phyloP scores from a whole-genome alignment of 1,140 invertebrate genomes.

The Procambarus virginalis region DNA sequence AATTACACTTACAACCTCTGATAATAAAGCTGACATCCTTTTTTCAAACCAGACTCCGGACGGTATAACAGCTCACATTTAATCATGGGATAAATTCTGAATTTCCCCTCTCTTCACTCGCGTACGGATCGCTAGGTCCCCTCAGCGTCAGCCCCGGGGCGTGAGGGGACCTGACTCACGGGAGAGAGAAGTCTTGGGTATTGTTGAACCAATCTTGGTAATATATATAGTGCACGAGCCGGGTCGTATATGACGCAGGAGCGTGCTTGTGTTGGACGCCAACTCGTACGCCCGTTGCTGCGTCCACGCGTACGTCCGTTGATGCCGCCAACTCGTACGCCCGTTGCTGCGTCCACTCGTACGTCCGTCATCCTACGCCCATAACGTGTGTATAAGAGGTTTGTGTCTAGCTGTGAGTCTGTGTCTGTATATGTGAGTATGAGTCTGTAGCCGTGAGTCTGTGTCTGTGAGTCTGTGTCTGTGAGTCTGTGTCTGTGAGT shows the following conservation, averaged over 20 bases:
- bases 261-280: background rate
- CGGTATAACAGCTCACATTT: conserved; percentile 17
- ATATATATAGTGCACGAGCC: conserved; percentile 11
- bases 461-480: background rate
- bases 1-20: too few relatives aligned
- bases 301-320: background rate
- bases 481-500: background rate
- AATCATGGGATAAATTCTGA: conserved; percentile 42
- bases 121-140: conserved; percentile 54
- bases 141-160: conserved; percentile 31
- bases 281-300: background rate
- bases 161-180: conserved; percentile 56
- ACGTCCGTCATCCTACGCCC: too few relatives aligned
- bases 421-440: background rate
- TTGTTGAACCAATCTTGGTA: conserved; percentile 61
- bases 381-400: background rate
- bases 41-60: background rate
- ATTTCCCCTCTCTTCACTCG: conserved; percentile 37
- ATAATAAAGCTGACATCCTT: too few relatives aligned
- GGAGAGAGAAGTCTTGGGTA: conserved; percentile 50
- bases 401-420: background rate
- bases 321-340: too few relatives aligned
- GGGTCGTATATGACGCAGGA: background rate
- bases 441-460: background rate
- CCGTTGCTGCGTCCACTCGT: too few relatives aligned